Evolutionary conservation across 2,888 invertebrate genomes (phyloP).

Genomic region (Coelopa pilipes): DNA sequence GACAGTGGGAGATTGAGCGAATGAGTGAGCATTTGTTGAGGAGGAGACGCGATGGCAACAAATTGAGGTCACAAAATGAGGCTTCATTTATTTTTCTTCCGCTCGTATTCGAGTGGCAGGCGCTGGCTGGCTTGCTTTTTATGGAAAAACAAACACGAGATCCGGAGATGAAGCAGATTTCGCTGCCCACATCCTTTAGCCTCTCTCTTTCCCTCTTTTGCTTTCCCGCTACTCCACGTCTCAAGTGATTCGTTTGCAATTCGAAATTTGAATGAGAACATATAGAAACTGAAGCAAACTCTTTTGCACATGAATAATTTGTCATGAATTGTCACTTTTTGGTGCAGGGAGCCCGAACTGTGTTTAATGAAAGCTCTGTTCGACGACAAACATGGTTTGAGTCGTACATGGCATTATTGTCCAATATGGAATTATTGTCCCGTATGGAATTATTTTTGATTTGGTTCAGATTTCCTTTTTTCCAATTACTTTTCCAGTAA

Average conservation of each 20-base stretch:
- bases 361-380: too few species aligned
- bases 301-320: not conserved
- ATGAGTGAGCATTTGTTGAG: not conserved
- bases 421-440: too few species aligned
- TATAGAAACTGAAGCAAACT: not conserved
- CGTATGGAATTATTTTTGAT: not conserved
- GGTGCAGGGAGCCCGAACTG: too few species aligned
- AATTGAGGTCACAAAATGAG: slow-evolving; percentile 31
- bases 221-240: not conserved
- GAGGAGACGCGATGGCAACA: not conserved
- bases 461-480: not conserved
- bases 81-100: slow-evolving; percentile 24
- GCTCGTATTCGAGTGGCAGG: not conserved
- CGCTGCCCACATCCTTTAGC: not conserved
- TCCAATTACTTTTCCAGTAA: not conserved
- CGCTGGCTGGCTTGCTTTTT: not conserved
- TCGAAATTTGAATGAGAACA: not conserved
- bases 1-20: too few species aligned
- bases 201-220: not conserved
- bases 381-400: too few species aligned
- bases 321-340: not conserved
- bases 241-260: too few species aligned
- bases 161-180: slow-evolving; percentile 17
- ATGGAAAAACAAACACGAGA: slow-evolving; percentile 21
- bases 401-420: too few species aligned